Evolutionary conservation across 2,797 vertebrate species (phyloP), one percentile per base, ranked within the genome.

Genomic region (Kryptolebias ocellatus): DNA sequence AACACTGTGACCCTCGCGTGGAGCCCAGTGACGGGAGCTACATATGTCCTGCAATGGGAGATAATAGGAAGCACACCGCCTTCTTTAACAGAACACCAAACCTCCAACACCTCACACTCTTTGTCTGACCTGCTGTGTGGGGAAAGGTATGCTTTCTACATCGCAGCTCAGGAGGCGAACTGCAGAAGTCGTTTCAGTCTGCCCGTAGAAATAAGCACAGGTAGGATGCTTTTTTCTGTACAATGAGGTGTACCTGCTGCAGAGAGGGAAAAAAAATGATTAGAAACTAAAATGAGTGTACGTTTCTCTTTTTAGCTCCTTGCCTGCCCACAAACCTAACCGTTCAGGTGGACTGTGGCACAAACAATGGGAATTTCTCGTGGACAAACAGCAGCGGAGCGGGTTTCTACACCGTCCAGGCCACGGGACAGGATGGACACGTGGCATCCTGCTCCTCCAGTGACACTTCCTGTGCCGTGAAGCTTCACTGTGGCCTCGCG

Each of bases 311-410:
- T 61, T 54, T 53, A 92, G 92, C 65, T 20, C 88, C 90, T 4
- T 93, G 92, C 76, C 73, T 79, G 60, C 88, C 92, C 20, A 61
- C 78, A 54, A 85, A 86, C 71, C 54, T 93, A 37, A 78, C 57
- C 0, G 83, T 60, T n/a, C 78, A 1, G 8, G 86, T 92, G 60
- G 85, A 92, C 62, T 91, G 91, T 65, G 91, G 87, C 14, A 83
- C 82, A 16, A 90, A 91, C 78, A 81, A 37, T 28, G 92, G 76
- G 9, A 80, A 69, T 34, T 86, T 93, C 82, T 84, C 83, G 55
- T 93, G 92, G 92, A 46, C 18, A 3, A 65, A 73, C 53, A 81
- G 80, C 59, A 59, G 44, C 0, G 83, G 67, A 16, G 87, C 85
- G 1, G 49, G 27, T 60, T 81, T 68, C 65, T 90, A 90, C 72